Conservation (phyloP, 2,888 invertebrate genomes). For the Agrilus cyanescens region DNA sequence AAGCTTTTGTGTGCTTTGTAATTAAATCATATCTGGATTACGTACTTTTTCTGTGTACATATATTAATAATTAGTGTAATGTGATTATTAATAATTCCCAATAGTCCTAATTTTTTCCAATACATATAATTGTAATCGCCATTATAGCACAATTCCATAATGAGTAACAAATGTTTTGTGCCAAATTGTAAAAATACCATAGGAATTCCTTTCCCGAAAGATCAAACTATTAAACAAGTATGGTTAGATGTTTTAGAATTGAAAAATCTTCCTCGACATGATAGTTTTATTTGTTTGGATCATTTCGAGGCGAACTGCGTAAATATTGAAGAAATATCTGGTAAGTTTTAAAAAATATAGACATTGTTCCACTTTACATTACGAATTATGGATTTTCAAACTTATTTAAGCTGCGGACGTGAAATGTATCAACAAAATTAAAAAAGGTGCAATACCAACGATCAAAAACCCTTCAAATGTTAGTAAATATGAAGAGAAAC, state of each 20-base stretch:
- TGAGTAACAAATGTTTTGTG: slow-evolving; percentile 24
- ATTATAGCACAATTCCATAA: not conserved
- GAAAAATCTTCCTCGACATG: slow-evolving; percentile 12
- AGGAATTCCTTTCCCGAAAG: slow-evolving; percentile 26
- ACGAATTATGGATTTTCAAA: not conserved
- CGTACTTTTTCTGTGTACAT: not conserved
- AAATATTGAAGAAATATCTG: slow-evolving; percentile 2
- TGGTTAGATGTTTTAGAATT: slow-evolving; percentile 24
- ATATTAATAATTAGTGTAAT: not conserved
- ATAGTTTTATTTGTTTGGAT: slow-evolving; percentile 25
- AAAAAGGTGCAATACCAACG: slow-evolving; percentile 2
- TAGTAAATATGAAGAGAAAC: no score
- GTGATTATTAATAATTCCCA: slow-evolving; percentile 13
- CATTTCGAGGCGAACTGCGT: slow-evolving; percentile 20
- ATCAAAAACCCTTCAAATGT: not conserved
- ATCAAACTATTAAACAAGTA: slow-evolving; percentile 18
- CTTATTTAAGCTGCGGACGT: not conserved
- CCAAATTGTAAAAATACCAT: slow-evolving; percentile 25
- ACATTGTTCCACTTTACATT: not conserved
- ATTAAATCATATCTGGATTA: not conserved
- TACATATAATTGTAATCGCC: not conserved
- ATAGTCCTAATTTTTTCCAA: slow-evolving; percentile 17
- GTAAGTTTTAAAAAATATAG: not conserved
- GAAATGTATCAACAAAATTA: slow-evolving; percentile 1
- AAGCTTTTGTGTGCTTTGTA: not conserved